Conservation (phyloP, 2,888 invertebrate species). For the Himalopsyche kuldschensis region DNA sequence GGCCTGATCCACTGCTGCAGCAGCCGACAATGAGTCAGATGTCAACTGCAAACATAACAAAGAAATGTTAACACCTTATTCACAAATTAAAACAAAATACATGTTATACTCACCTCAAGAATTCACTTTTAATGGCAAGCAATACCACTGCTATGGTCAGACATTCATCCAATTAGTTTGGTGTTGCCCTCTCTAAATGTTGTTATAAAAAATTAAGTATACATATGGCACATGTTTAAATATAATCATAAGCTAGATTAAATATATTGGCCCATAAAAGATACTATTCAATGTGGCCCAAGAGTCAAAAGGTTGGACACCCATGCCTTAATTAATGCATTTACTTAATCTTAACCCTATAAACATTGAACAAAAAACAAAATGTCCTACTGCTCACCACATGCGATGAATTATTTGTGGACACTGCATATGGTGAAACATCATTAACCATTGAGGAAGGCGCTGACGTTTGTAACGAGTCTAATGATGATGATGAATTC, state of each 20-base stretch:
- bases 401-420: neutral
- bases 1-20: slow-evolving; percentile 32
- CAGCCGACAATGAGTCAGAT: slow-evolving; percentile 33
- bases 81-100: neutral
- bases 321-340: no score
- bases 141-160: no score
- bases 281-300: no score
- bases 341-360: neutral
- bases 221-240: no score
- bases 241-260: no score
- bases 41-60: slow-evolving; percentile 23
- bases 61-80: neutral
- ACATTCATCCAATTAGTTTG: no score
- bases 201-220: no score
- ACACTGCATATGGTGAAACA: neutral
- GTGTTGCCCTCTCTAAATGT: no score
- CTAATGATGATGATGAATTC: slow-evolving; percentile 13
- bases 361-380: neutral
- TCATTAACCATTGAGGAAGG: slow-evolving; percentile 6
- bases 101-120: no score
- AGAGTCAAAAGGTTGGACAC: no score
- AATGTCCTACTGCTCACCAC: neutral
- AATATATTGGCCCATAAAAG: no score
- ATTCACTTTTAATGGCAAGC: no score
- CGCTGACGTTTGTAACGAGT: slow-evolving; percentile 18